A percentile compares a stretch with the other conserved stretches of the same genome.
Conservation (phyloP, 2,797 vertebrate genomes). For the Ceryle rudis region DNA sequence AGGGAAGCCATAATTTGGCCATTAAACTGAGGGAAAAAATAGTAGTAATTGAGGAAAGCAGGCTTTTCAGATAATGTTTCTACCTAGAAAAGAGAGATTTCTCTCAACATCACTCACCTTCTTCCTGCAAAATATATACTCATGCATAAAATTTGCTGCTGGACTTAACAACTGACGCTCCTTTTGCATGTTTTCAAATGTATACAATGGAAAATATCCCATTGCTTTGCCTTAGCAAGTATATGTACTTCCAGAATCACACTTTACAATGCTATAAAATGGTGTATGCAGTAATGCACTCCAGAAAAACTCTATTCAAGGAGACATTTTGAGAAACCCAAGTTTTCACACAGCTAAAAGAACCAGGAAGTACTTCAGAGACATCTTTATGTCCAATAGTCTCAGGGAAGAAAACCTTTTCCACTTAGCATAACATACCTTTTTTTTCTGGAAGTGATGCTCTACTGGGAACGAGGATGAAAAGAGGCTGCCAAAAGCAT, state of each 20-base stretch:
- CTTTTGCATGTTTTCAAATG: not conserved
- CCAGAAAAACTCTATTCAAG: not conserved
- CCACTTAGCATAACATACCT: fast-evolving
- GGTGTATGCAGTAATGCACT: not conserved
- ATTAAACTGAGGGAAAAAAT: not conserved
- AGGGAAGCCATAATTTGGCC: not conserved
- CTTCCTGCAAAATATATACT: not conserved
- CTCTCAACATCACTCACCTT: not conserved
- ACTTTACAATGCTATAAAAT: not conserved
- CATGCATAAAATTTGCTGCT: not conserved
- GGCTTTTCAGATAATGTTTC: not conserved
- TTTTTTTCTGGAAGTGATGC: not conserved
- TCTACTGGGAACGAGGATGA: not conserved
- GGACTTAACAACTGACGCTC: not conserved
- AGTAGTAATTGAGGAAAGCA: not conserved
- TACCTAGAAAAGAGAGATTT: not conserved
- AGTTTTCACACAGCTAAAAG: not conserved
- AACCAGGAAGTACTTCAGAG: not conserved
- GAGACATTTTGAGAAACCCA: not conserved
- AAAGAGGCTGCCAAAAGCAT: not conserved
- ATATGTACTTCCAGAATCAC: not conserved
- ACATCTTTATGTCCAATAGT: not conserved
- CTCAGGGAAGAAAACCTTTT: not conserved
- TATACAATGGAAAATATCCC: not conserved
- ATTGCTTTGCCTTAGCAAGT: not conserved